Evolutionary conservation across 37 sponge, comb jelly and placozoan species (phyloP).

Genomic region (Spongilla lacustris): DNA sequence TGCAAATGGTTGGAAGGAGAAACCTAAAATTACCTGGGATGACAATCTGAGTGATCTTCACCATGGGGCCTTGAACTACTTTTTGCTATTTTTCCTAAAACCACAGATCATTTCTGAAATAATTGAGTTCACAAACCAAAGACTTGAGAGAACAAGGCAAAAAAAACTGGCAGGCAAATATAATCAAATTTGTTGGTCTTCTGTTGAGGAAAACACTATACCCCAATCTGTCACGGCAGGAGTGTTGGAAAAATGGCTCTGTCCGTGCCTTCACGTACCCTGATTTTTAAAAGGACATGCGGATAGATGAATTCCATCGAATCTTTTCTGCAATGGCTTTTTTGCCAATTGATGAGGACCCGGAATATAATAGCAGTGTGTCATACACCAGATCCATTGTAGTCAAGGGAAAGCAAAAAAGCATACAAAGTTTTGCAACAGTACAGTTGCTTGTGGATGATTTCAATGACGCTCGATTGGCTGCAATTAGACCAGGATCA

Average conservation of each 20-base stretch:
- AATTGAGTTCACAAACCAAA: neutral
- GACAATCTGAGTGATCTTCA: neutral
- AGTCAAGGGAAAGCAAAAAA: neutral
- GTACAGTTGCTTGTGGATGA: neutral
- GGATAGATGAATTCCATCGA: neutral
- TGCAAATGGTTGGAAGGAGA: neutral
- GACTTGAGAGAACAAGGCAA: neutral
- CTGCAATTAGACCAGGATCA: neutral
- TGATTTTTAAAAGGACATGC: neutral
- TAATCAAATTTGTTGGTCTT: neutral
- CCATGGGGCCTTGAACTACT: neutral
- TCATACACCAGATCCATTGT: neutral
- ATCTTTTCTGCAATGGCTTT: neutral
- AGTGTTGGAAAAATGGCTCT: neutral
- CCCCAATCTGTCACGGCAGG: neutral
- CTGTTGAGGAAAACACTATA: neutral
- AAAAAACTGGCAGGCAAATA: neutral
- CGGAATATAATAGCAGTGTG: neutral
- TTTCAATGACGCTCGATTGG: neutral
- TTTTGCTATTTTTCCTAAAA: constrained; percentile 1
- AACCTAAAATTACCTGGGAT: neutral
- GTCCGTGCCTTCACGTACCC: neutral
- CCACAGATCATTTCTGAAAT: neutral
- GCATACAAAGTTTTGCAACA: neutral
- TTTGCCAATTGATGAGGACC: neutral